These are phyloP conservation scores for Lissocephala sabroskyi DNA, from an alignment of 2,888 invertebrate species.

Conservation along the genomic window DNA sequence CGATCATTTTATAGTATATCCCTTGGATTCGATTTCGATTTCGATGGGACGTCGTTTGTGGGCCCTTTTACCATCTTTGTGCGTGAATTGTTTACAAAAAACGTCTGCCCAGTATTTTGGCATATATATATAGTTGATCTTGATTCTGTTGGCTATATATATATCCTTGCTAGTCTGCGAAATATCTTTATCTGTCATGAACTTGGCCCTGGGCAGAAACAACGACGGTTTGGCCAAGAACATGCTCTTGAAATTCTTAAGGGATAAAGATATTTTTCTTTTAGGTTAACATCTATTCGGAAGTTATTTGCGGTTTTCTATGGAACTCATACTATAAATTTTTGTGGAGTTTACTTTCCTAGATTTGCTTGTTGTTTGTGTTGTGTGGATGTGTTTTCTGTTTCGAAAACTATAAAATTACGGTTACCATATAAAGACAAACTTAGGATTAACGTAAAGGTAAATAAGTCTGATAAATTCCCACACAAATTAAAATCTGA, in stretches of 20 bases:
- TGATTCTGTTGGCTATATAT: constrained; percentile 23
- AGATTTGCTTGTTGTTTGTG: constrained; percentile 6
- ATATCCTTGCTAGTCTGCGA: constrained; percentile 5
- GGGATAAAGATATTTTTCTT: constrained; percentile 55
- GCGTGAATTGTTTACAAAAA: constrained; percentile 73
- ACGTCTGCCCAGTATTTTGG: constrained; percentile 70
- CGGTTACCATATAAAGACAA: constrained; percentile 5
- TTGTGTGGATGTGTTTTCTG: not conserved
- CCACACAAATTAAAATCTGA: too few relatives aligned
- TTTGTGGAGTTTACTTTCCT: not conserved
- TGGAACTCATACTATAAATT: too few relatives aligned
- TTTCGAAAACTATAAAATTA: constrained; percentile 8
- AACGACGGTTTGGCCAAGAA: constrained; percentile 70
- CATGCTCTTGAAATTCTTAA: constrained; percentile 43
- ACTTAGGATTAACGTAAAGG: not conserved
- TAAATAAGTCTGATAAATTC: not conserved
- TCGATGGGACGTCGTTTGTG: constrained; percentile 54
- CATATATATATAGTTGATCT: constrained; percentile 42
- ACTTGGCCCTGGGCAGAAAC: constrained; percentile 72
- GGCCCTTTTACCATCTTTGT: constrained; percentile 71
- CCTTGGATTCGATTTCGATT: constrained; percentile 12
- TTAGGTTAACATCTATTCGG: not conserved
- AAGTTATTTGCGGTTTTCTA: constrained; percentile 9
- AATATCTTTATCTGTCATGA: constrained; percentile 65
- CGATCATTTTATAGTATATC: constrained; percentile 46